Evolutionary conservation across 2,888 invertebrate species (phyloP).

Genomic region (Catocala sponsa): DNA sequence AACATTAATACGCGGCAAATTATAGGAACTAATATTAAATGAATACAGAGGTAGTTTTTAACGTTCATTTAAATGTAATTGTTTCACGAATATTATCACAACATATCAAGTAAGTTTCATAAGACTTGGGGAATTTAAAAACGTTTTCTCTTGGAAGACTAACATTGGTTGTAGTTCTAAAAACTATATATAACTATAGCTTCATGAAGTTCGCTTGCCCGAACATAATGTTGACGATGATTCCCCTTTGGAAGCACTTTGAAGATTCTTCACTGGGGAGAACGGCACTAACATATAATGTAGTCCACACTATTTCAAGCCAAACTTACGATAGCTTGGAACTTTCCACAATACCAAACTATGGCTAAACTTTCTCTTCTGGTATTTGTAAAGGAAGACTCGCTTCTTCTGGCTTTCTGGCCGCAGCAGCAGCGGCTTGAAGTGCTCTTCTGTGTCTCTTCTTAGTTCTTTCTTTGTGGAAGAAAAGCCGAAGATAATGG

Average conservation of each 20-base stretch:
- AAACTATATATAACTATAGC: conserved; percentile 14
- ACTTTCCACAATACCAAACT: background rate
- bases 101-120: no score
- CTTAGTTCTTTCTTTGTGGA: conserved; percentile 90
- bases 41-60: no score
- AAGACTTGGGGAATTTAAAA: no score
- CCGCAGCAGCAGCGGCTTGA: conserved; percentile 68
- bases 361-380: conserved; percentile 77
- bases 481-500: conserved; percentile 93
- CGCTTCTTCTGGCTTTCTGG: conserved; percentile 73
- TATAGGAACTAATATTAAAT: no score
- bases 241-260: background rate
- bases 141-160: conserved; percentile 1
- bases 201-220: background rate
- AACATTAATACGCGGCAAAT: background rate
- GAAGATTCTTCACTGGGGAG: background rate
- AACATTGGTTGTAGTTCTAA: background rate
- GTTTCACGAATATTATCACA: background rate
- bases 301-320: background rate
- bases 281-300: background rate
- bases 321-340: background rate
- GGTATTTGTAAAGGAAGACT: conserved; percentile 76
- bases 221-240: background rate
- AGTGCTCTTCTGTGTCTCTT: conserved; percentile 83
- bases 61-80: background rate